A percentile compares a stretch with the other conserved stretches of the same genome.
These are phyloP conservation scores for Danaus melanippus DNA, from an alignment of 1,140 invertebrate species.

Conservation along the genomic window DNA sequence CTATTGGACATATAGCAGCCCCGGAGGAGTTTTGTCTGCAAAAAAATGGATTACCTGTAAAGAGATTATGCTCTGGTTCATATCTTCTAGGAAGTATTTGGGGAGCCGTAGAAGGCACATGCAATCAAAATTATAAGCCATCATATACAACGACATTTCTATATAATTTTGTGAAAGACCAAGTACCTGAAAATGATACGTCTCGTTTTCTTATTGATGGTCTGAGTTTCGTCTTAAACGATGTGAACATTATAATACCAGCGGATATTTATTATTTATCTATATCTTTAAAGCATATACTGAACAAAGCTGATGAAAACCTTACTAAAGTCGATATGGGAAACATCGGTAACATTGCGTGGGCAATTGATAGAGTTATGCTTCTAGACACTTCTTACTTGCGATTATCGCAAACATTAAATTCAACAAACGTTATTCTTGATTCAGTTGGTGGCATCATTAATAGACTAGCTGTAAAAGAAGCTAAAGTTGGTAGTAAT, in stretches of 20 bases:
- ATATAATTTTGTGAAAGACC: conserved; percentile 55
- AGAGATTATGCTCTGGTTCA: conserved; percentile 59
- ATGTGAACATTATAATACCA: conserved; percentile 58
- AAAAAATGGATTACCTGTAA: conserved; percentile 65
- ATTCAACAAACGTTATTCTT: conserved; percentile 72
- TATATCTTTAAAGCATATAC: conserved; percentile 61
- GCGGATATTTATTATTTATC: conserved; percentile 71
- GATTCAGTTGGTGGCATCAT: conserved; percentile 67
- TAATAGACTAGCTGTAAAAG: conserved; percentile 41
- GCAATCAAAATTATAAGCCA: conserved; percentile 53
- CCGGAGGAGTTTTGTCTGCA: conserved; percentile 69
- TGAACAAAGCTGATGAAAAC: conserved; percentile 43
- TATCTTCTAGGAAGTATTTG: conserved; percentile 62
- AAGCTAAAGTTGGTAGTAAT: conserved; percentile 11
- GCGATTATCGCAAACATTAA: conserved; percentile 62
- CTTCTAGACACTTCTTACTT: conserved; percentile 58
- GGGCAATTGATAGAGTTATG: conserved; percentile 66
- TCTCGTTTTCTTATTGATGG: conserved; percentile 52
- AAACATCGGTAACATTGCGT: conserved; percentile 62
- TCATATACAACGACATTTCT: conserved; percentile 56
- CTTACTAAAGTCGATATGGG: conserved; percentile 47
- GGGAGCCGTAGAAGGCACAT: conserved; percentile 53
- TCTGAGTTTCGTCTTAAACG: conserved; percentile 41
- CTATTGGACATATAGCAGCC: conserved; percentile 54
- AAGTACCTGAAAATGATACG: conserved; percentile 37